Conservation (phyloP, 1,140 invertebrate genomes). For the Sminthurides bifidus region DNA sequence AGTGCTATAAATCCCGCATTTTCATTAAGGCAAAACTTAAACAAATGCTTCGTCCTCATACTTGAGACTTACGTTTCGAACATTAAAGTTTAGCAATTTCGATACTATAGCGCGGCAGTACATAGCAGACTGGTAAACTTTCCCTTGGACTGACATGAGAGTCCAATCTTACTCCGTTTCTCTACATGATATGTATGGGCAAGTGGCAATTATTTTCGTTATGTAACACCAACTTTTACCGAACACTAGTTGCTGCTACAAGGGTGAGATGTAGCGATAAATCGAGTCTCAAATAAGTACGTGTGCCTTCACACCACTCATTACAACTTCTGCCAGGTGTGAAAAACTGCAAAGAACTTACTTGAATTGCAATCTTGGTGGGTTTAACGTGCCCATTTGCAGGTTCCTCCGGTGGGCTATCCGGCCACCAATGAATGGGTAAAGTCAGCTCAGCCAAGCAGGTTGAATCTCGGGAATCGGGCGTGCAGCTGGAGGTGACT, state of each 20-base stretch:
- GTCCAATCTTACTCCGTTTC: too few relatives aligned
- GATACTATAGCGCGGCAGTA: too few relatives aligned
- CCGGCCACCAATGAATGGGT: constrained; percentile 77
- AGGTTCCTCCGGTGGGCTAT: constrained; percentile 40
- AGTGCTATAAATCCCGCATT: too few relatives aligned
- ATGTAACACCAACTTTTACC: not conserved
- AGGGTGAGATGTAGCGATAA: not conserved
- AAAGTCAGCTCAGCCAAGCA: constrained; percentile 68
- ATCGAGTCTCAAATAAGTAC: not conserved
- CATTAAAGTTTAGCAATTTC: too few relatives aligned
- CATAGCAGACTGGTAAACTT: too few relatives aligned
- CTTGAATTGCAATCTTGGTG: constrained; percentile 30
- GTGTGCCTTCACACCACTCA: too few relatives aligned
- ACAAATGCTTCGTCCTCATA: too few relatives aligned
- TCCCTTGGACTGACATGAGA: too few relatives aligned
- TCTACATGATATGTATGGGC: not conserved
- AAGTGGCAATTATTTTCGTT: not conserved
- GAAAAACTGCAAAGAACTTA: constrained; percentile 3
- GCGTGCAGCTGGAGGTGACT: constrained; percentile 68
- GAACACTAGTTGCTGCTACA: not conserved
- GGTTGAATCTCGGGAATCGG: constrained; percentile 75
- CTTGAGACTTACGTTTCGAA: too few relatives aligned
- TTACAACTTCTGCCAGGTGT: too few relatives aligned
- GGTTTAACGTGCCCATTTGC: constrained; percentile 21
- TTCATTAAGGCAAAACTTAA: too few relatives aligned